phyloP scores from a whole-genome alignment of 2,113 vertebrate genomes.

The Ploceus nigricollis region DNA sequence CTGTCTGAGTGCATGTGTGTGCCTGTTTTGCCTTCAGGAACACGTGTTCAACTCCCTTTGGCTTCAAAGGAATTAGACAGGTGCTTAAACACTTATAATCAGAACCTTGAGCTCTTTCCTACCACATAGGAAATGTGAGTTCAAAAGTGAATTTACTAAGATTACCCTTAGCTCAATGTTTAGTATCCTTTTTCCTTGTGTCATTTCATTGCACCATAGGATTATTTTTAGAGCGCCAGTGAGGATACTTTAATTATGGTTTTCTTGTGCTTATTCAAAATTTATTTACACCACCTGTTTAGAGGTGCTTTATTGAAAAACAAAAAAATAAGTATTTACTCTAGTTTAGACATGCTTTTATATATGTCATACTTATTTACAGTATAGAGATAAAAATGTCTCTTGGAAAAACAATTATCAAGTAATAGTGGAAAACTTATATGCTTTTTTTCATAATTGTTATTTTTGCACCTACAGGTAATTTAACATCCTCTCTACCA shows the following conservation, averaged over 20 bases:
- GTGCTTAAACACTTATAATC: background rate
- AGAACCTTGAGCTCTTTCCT: background rate
- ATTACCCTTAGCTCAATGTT: background rate
- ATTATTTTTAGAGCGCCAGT: background rate
- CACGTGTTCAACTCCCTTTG: background rate
- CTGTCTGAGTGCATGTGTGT: background rate
- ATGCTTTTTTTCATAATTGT: background rate
- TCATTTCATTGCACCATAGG: background rate
- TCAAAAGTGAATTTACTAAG: background rate
- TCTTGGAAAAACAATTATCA: background rate
- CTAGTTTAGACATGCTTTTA: background rate
- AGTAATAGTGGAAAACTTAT: background rate
- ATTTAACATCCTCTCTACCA: background rate
- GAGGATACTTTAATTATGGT: background rate
- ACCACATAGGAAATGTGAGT: background rate
- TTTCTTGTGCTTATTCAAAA: background rate
- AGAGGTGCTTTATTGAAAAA: background rate
- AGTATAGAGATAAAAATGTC: background rate
- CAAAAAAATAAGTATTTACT: background rate
- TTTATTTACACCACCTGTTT: background rate
- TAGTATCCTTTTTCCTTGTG: background rate
- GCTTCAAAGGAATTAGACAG: background rate
- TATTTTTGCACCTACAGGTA: background rate
- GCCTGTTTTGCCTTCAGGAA: background rate
- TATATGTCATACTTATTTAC: background rate